A percentile compares a stretch with the other conserved stretches of the same genome.
phyloP scores from a whole-genome alignment of 2,113 vertebrate species.

The Myotis davidii region DNA sequence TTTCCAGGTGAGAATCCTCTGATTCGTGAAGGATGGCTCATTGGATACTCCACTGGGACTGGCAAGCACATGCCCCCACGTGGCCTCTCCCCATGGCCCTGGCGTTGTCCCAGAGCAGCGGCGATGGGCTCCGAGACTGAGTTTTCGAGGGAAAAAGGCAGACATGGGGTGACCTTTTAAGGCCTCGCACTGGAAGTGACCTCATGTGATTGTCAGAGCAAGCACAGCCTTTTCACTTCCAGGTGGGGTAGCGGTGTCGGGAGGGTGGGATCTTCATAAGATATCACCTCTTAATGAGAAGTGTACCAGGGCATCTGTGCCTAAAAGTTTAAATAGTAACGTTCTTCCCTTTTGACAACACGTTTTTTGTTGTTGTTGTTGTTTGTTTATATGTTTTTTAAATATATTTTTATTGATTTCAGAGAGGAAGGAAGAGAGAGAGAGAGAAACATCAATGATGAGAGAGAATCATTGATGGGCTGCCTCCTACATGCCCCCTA shows the following conservation, averaged over 20 bases:
- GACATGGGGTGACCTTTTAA: not conserved
- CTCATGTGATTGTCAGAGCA: not conserved
- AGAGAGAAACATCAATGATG: too few species aligned
- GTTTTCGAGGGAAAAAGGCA: not conserved
- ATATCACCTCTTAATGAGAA: not conserved
- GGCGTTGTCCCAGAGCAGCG: accelerated
- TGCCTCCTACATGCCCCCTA: too few species aligned
- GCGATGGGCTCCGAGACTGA: not conserved
- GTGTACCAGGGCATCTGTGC: not conserved
- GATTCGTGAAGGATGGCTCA: not conserved
- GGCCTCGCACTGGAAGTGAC: not conserved
- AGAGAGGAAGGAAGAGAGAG: too few species aligned
- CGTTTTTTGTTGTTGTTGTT: too few species aligned
- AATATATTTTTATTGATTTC: too few species aligned
- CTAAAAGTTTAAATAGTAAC: not conserved
- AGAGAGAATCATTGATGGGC: too few species aligned
- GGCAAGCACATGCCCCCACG: not conserved
- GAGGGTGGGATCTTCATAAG: not conserved
- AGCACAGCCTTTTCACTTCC: not conserved
- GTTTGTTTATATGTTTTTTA: too few species aligned
- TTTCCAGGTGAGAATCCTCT: not conserved
- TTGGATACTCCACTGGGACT: not conserved
- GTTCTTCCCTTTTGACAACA: not conserved
- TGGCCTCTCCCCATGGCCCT: accelerated
- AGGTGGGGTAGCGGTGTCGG: not conserved